phyloP scores from a whole-genome alignment of 1,140 invertebrate genomes.

The Procambarus clarkii region DNA sequence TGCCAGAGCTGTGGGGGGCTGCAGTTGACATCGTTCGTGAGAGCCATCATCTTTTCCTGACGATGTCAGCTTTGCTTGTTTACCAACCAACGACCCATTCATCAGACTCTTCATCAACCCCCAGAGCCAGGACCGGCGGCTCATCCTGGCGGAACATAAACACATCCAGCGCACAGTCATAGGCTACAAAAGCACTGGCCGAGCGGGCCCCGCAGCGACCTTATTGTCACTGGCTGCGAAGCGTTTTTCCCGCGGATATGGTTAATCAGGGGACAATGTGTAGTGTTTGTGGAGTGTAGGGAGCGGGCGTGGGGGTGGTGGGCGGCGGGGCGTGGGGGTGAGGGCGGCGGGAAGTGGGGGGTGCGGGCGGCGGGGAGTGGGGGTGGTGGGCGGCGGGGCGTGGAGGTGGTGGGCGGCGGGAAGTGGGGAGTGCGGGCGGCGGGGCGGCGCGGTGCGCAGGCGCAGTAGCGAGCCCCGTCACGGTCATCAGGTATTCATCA shows the following conservation, averaged over 20 bases:
- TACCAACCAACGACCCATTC: background rate
- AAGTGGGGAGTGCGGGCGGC: too few relatives aligned
- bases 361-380: background rate
- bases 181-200: background rate
- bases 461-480: background rate
- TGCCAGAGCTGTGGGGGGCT: too few relatives aligned
- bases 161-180: background rate
- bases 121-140: background rate
- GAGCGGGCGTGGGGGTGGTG: background rate
- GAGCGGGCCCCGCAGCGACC: background rate
- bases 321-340: too few relatives aligned
- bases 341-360: too few relatives aligned
- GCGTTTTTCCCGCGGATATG: background rate
- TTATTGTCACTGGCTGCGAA: background rate
- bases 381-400: background rate
- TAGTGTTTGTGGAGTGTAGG: background rate
- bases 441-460: too few relatives aligned
- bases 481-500: slow-evolving; percentile 6
- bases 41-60: background rate
- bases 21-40: background rate
- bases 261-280: background rate
- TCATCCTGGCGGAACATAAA: background rate
- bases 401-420: too few relatives aligned
- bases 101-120: background rate
- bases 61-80: background rate